Evolutionary conservation across 2,797 vertebrate species (phyloP).

Genomic region (Poeciliopsis paucimaculata): DNA sequence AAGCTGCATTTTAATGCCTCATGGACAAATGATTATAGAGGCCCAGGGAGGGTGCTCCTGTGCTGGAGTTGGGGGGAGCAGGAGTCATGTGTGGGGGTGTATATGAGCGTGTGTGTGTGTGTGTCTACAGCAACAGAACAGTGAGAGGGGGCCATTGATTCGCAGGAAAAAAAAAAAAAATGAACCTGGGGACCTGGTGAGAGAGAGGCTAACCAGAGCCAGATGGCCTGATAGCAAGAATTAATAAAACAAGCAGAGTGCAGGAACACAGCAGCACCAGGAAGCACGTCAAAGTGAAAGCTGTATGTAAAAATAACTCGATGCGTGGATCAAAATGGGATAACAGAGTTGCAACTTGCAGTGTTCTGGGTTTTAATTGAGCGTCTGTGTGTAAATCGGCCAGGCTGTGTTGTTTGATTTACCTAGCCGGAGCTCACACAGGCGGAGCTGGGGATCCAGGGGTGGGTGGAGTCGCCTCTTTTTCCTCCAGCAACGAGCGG

Average conservation of each 20-base stretch:
- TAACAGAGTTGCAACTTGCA: background rate
- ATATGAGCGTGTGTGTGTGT: constrained; percentile 19
- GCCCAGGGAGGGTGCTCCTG: constrained; percentile 76
- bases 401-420: constrained; percentile 46
- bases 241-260: constrained; percentile 43
- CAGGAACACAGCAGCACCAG: background rate
- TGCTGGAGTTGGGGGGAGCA: constrained; percentile 41
- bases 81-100: constrained; percentile 53
- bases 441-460: constrained; percentile 93
- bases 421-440: constrained; percentile 96
- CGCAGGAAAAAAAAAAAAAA: constrained; percentile 44
- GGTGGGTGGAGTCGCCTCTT: constrained; percentile 93
- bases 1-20: constrained; percentile 75
- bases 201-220: constrained; percentile 75
- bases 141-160: constrained; percentile 74
- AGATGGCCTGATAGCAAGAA: constrained; percentile 71
- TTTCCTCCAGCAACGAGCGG: constrained; percentile 97
- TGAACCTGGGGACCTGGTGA: constrained; percentile 75
- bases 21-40: constrained; percentile 81
- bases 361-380: background rate
- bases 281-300: background rate
- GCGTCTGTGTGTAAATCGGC: constrained; percentile 7
- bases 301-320: background rate
- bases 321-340: constrained; percentile 8
- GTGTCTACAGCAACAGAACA: constrained; percentile 55